These are phyloP conservation scores for Aporophyla lueneburgensis DNA, from an alignment of 2,888 invertebrate species.

Conservation along the genomic window DNA sequence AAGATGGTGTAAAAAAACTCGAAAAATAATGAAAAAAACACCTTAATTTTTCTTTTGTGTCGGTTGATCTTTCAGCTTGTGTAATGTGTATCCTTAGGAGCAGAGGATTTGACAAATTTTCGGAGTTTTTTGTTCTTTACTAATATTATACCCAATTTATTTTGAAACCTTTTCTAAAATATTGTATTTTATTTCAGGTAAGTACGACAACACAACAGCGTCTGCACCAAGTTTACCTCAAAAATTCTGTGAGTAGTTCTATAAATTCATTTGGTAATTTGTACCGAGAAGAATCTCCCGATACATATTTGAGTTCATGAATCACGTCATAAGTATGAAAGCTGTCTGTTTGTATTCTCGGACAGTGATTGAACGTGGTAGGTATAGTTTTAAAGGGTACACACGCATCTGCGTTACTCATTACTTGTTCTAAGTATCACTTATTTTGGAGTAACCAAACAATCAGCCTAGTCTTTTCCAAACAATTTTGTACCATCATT, in stretches of 20 bases:
- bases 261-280: background rate
- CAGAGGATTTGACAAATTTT: too few relatives aligned
- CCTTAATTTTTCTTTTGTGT: too few relatives aligned
- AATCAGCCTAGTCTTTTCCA: background rate
- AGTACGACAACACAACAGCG: conserved; percentile 22
- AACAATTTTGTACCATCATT: too few relatives aligned
- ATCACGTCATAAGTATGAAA: conserved; percentile 6
- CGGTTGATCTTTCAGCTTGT: too few relatives aligned
- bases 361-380: background rate
- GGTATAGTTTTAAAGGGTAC: background rate
- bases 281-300: background rate
- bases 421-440: background rate
- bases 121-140: too few relatives aligned
- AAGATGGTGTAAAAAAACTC: too few relatives aligned
- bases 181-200: conserved; percentile 53
- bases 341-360: conserved; percentile 16
- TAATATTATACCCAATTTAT: background rate
- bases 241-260: conserved; percentile 28
- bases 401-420: background rate
- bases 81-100: too few relatives aligned
- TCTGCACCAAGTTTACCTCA: background rate
- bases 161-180: background rate
- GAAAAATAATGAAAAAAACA: too few relatives aligned
- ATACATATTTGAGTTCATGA: background rate
- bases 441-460: conserved; percentile 1